These are phyloP conservation scores for Nanorana parkeri DNA, from an alignment of 2,113 vertebrate genomes.

Conservation along the genomic window DNA sequence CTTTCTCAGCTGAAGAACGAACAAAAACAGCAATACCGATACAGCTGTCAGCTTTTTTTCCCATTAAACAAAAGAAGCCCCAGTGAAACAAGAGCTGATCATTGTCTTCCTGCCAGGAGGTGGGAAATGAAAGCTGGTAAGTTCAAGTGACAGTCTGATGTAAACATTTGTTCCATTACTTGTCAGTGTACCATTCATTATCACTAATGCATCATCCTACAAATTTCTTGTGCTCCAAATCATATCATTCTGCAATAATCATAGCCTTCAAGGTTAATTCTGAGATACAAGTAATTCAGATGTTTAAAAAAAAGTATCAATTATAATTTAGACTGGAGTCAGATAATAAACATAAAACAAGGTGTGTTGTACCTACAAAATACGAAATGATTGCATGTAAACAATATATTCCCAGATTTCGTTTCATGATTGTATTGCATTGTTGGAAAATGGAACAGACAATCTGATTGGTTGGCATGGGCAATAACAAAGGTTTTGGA, in stretches of 20 bases:
- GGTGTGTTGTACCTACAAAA: neutral
- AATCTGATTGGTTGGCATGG: too few species aligned
- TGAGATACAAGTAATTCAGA: neutral
- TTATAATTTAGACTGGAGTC: neutral
- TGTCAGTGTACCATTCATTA: neutral
- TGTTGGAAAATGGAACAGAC: too few species aligned
- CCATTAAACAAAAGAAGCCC: slow-evolving; percentile 24
- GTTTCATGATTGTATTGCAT: too few species aligned
- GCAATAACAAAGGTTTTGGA: too few species aligned
- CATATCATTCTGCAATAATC: neutral
- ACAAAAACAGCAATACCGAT: neutral
- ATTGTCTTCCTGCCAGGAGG: slow-evolving; percentile 13
- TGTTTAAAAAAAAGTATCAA: neutral
- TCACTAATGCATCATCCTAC: neutral
- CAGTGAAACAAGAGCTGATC: neutral
- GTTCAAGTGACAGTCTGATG: slow-evolving; percentile 27
- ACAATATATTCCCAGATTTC: too few species aligned
- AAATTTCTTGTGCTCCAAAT: neutral
- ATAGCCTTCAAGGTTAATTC: slow-evolving; percentile 1
- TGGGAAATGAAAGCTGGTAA: slow-evolving; percentile 17
- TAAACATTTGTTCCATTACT: slow-evolving; percentile 21
- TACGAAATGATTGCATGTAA: too few species aligned
- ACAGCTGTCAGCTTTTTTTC: slow-evolving; percentile 30
- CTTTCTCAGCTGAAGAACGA: slow-evolving; percentile 14
- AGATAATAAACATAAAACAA: neutral